These are phyloP conservation scores for Apteryx mantelli DNA, from an alignment of 2,113 vertebrate species.

Conservation along the genomic window DNA sequence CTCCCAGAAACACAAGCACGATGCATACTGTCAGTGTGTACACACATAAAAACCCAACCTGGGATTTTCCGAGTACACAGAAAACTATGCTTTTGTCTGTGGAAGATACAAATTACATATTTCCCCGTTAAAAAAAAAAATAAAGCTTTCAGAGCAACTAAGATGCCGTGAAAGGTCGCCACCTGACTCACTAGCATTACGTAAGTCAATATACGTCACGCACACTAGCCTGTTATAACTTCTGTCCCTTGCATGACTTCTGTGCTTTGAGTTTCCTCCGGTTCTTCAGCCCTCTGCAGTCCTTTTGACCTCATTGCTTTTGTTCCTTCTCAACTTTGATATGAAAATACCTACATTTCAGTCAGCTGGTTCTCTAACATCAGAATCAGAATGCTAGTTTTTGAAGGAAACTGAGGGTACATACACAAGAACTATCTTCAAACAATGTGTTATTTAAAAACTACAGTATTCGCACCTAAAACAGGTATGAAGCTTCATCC, in stretches of 20 bases:
- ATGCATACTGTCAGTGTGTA: neutral
- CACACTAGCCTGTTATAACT: neutral
- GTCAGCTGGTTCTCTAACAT: neutral
- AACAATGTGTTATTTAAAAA: neutral
- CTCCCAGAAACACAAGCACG: neutral
- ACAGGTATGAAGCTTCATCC: neutral
- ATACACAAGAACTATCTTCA: neutral
- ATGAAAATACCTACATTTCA: neutral
- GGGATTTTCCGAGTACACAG: slow-evolving; percentile 30
- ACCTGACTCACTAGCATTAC: slow-evolving; percentile 11
- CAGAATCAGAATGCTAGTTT: neutral
- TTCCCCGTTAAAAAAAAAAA: neutral
- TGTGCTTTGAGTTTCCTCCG: neutral
- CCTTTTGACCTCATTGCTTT: neutral
- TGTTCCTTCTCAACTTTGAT: neutral
- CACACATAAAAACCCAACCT: slow-evolving; percentile 16
- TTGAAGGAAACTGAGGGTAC: neutral
- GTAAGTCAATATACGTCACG: neutral
- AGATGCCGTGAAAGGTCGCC: neutral
- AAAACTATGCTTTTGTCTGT: slow-evolving; percentile 29
- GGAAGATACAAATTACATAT: slow-evolving; percentile 55
- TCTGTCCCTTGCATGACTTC: neutral
- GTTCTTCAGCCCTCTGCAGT: neutral
- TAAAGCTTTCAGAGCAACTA: slow-evolving; percentile 31
- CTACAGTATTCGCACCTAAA: neutral